A percentile compares a stretch with the other conserved stretches of the same genome.
phyloP scores from a whole-genome alignment of 1,140 invertebrate species.

The Hyphantria cunea region DNA sequence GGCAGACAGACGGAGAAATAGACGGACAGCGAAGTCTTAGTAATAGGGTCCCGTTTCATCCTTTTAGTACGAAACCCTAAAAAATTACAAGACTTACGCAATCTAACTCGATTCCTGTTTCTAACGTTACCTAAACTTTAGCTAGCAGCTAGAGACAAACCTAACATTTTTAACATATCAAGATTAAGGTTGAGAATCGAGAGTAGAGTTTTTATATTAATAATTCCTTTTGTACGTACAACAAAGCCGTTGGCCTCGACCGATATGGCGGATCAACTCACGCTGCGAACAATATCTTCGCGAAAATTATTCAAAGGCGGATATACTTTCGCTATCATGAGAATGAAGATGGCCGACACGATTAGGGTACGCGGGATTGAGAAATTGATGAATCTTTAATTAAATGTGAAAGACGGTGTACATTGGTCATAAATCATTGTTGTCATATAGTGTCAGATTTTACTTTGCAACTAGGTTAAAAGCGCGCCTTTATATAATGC shows the following conservation, averaged over 20 bases:
- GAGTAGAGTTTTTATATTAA: constrained; percentile 9
- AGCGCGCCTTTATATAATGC: no score
- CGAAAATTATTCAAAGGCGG: constrained; percentile 69
- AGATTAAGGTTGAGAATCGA: constrained; percentile 24
- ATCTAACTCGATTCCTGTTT: constrained; percentile 1
- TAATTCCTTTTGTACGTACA: constrained; percentile 13
- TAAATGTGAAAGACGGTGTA: constrained; percentile 3
- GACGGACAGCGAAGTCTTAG: no score
- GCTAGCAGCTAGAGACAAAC: not conserved
- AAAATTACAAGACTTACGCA: no score
- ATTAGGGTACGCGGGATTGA: constrained; percentile 37
- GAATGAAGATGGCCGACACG: constrained; percentile 44
- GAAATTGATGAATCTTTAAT: constrained; percentile 26
- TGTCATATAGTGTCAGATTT: no score
- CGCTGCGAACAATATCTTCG: constrained; percentile 73
- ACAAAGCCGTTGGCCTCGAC: constrained; percentile 1
- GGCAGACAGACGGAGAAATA: no score
- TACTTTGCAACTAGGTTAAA: not conserved
- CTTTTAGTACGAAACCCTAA: no score
- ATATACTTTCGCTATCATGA: constrained; percentile 61
- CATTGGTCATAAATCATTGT: constrained; percentile 5
- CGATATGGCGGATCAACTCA: constrained; percentile 35
- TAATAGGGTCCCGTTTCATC: no score
- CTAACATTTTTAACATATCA: not conserved
- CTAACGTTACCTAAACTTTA: not conserved